Evolutionary conservation across 2,797 vertebrate genomes (phyloP).

Genomic region (Leptatherina wallacei): DNA sequence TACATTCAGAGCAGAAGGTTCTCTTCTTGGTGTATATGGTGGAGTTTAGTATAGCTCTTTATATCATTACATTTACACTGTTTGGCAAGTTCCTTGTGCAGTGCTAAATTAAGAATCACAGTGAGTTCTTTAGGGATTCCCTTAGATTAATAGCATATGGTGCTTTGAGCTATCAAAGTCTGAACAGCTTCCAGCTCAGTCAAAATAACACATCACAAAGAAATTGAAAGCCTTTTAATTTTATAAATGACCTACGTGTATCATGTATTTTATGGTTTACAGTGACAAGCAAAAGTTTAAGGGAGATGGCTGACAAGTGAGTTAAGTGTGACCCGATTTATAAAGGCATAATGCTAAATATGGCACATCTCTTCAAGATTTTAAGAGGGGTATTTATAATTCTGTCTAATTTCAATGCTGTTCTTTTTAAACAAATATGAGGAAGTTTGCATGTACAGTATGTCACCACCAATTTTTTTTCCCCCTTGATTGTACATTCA

Average conservation of each 20-base stretch:
- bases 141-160: constrained; percentile 47
- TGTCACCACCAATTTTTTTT: neutral
- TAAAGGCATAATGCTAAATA: neutral
- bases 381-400: neutral
- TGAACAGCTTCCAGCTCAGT: constrained; percentile 14
- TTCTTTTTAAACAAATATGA: neutral
- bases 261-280: neutral
- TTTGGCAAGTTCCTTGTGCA: constrained; percentile 30
- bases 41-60: constrained; percentile 26
- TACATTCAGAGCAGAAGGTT: neutral
- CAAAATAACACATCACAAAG: constrained; percentile 22
- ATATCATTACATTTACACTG: constrained; percentile 36
- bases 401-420: neutral
- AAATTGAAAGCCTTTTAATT: constrained; percentile 3
- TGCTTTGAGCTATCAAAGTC: constrained; percentile 40
- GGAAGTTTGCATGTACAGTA: no score
- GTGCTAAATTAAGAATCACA: constrained; percentile 31
- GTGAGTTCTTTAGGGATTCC: constrained; percentile 45
- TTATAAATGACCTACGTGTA: neutral
- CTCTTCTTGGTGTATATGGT: constrained; percentile 15
- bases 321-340: neutral
- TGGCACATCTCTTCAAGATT: neutral
- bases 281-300: neutral
- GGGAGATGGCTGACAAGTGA: neutral
- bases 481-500: neutral